Percentiles rank a stretch among this genome's conserved stretches.
phyloP scores from a whole-genome alignment of 1,140 invertebrate species.

The Aphidius ervi region DNA sequence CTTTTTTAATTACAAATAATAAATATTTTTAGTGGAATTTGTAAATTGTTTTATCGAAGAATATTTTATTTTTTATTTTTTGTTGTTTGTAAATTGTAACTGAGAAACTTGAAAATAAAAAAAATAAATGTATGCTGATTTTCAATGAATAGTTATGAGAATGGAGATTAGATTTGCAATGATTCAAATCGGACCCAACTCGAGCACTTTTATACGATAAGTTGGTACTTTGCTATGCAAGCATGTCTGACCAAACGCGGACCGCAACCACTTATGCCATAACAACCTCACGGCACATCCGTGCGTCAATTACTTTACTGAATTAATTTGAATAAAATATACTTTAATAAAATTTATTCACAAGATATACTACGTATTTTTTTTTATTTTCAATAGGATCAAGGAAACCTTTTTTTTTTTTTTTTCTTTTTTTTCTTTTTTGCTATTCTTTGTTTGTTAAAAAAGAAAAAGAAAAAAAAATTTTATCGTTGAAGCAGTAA shows the following conservation, averaged over 20 bases:
- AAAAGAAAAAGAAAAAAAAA: no score
- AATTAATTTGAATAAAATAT: constrained; percentile 12
- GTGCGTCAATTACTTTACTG: constrained; percentile 1
- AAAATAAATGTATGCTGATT: constrained; percentile 1
- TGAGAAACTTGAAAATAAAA: neutral
- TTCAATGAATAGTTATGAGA: constrained; percentile 8
- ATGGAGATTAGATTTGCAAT: neutral
- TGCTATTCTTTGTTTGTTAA: no score
- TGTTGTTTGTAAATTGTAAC: neutral
- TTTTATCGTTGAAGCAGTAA: no score
- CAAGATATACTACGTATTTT: no score
- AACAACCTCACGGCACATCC: neutral
- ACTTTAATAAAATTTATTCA: no score
- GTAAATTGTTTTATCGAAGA: no score
- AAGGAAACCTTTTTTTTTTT: no score
- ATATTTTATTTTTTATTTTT: no score
- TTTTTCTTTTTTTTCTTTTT: no score
- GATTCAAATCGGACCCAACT: neutral
- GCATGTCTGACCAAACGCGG: constrained; percentile 9
- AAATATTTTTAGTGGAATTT: no score
- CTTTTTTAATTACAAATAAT: no score
- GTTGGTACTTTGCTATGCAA: neutral
- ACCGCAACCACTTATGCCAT: constrained; percentile 3
- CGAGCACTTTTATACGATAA: neutral
- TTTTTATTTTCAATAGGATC: no score